phyloP scores from a whole-genome alignment of 2,113 vertebrate genomes.

The Numida meleagris region DNA sequence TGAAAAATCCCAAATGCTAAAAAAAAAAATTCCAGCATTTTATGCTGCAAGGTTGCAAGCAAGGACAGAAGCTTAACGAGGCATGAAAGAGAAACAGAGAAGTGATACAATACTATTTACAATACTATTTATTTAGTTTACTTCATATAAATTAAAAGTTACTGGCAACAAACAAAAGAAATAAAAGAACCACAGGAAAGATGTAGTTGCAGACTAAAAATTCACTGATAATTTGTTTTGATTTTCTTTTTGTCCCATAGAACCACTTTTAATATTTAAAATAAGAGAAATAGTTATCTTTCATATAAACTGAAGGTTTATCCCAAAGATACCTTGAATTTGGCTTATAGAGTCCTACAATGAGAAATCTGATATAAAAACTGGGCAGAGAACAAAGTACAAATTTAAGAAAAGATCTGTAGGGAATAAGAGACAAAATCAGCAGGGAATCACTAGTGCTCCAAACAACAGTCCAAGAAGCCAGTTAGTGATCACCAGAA shows the following conservation, averaged over 20 bases:
- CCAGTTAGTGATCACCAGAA: conserved; percentile 52
- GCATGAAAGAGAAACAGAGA: not conserved
- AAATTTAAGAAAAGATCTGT: conserved; percentile 62
- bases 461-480: conserved; percentile 56
- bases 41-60: not conserved
- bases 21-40: not conserved
- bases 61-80: not conserved
- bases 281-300: not conserved
- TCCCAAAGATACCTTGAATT: not conserved
- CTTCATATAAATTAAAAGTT: not conserved
- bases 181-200: not conserved
- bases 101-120: not conserved
- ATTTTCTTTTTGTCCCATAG: not conserved
- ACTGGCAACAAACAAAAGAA: not conserved
- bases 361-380: conserved; percentile 43
- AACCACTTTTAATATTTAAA: not conserved
- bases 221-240: not conserved
- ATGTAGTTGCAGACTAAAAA: not conserved
- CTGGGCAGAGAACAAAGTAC: conserved; percentile 58
- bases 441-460: conserved; percentile 57
- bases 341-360: conserved; percentile 12
- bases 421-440: conserved; percentile 67
- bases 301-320: not conserved
- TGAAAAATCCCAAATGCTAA: not conserved
- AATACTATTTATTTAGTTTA: not conserved